phyloP scores from a whole-genome alignment of 2,888 invertebrate genomes.

The Lithophane ornitopus region DNA sequence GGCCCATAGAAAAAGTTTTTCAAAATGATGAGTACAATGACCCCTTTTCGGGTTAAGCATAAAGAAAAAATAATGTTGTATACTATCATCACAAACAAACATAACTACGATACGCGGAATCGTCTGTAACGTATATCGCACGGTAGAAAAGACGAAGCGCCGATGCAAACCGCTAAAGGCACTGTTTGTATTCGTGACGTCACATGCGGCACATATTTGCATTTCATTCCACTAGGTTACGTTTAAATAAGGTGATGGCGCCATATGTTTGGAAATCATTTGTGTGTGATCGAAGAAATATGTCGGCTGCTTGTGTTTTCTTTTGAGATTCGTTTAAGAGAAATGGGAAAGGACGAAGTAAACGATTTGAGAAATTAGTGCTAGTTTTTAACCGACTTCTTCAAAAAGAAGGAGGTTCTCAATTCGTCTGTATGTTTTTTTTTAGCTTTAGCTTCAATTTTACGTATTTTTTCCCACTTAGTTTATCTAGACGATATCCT shows the following conservation, averaged over 20 bases:
- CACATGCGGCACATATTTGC: slow-evolving; percentile 51
- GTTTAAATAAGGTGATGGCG: slow-evolving; percentile 38
- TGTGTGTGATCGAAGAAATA: slow-evolving; percentile 21
- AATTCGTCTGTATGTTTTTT: no score
- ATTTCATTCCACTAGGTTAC: slow-evolving; percentile 43
- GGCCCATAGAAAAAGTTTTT: no score
- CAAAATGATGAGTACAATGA: no score
- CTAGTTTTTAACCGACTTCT: no score
- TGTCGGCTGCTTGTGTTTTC: slow-evolving; percentile 8
- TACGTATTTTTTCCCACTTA: no score
- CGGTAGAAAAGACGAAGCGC: neutral
- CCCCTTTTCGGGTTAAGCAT: no score
- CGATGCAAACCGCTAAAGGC: slow-evolving; percentile 33
- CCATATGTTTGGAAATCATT: slow-evolving; percentile 39
- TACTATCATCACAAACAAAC: slow-evolving; percentile 2
- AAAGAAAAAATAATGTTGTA: no score
- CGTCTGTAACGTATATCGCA: slow-evolving; percentile 13
- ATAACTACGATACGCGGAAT: slow-evolving; percentile 1
- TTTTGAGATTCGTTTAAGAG: neutral
- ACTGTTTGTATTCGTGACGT: slow-evolving; percentile 39
- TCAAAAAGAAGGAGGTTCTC: no score
- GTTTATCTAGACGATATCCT: no score
- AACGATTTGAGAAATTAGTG: neutral
- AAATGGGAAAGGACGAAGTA: neutral
- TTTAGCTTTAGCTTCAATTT: no score